Evolutionary conservation across 2,888 invertebrate species (phyloP).

Genomic region (Pollenia amentaria): DNA sequence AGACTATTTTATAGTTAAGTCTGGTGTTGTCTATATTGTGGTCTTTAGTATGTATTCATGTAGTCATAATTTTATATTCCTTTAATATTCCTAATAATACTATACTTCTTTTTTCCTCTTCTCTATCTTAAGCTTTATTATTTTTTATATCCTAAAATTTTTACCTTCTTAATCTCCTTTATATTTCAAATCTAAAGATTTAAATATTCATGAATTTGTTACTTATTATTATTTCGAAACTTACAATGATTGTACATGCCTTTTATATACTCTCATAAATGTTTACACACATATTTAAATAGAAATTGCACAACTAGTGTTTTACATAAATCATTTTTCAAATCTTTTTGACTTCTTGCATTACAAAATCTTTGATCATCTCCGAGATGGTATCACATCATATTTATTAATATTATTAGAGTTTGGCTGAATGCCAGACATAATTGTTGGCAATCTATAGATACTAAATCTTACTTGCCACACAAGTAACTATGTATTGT

Average conservation of each 20-base stretch:
- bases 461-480: conserved; percentile 33
- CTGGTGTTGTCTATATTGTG: too few species aligned
- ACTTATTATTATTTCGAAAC: not conserved
- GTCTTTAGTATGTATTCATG: too few species aligned
- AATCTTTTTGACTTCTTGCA: conserved; percentile 42
- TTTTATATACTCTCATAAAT: not conserved
- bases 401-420: conserved; percentile 70
- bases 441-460: conserved; percentile 57
- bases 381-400: conserved; percentile 53
- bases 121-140: too few species aligned
- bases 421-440: conserved; percentile 69
- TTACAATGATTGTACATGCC: not conserved
- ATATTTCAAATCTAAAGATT: not conserved
- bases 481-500: not conserved
- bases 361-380: conserved; percentile 43
- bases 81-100: too few species aligned
- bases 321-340: conserved; percentile 41
- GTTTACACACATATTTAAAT: conserved; percentile 4
- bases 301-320: not conserved
- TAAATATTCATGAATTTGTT: conserved; percentile 19
- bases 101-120: too few species aligned
- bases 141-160: not conserved
- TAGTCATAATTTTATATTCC: too few species aligned
- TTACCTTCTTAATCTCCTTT: not conserved
- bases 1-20: too few species aligned